Conservation (phyloP, 2,888 invertebrate genomes). For the Pelosia muscerda region DNA sequence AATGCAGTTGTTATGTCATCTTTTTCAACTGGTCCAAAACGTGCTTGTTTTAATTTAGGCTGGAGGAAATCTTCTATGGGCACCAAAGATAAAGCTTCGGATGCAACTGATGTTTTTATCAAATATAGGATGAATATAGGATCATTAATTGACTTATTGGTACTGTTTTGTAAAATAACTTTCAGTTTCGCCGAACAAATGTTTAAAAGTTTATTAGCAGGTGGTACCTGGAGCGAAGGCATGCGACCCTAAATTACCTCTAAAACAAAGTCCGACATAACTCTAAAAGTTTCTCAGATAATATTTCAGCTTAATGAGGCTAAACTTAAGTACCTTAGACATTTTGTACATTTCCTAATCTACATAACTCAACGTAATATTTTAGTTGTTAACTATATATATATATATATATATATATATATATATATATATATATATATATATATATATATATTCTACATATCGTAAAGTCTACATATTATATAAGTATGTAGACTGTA, state of each 20-base stretch:
- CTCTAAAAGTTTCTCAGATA: conserved; percentile 2
- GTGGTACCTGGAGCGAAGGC: conserved; percentile 15
- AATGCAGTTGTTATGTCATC: background rate
- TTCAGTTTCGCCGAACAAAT: conserved; percentile 15
- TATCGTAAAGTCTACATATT: too few relatives aligned
- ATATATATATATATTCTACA: too few relatives aligned
- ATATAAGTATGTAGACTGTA: background rate
- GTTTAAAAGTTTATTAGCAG: conserved; percentile 20
- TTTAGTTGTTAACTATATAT: too few relatives aligned
- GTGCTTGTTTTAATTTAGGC: too few relatives aligned
- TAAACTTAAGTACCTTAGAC: background rate
- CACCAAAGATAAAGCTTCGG: too few relatives aligned
- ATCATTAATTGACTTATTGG: background rate
- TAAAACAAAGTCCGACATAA: conserved; percentile 17
- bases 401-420: too few relatives aligned
- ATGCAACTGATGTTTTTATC: background rate
- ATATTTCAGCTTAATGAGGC: background rate
- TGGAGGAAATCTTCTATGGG: background rate
- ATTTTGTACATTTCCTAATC: background rate
- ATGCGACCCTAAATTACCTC: conserved; percentile 23
- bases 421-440: too few relatives aligned
- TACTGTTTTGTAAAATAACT: background rate
- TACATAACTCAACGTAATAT: too few relatives aligned
- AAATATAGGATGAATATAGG: background rate
- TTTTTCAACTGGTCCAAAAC: too few relatives aligned